These are phyloP conservation scores for Spermophilus dauricus DNA, from an alignment of 2,113 vertebrate species.

Conservation along the genomic window DNA sequence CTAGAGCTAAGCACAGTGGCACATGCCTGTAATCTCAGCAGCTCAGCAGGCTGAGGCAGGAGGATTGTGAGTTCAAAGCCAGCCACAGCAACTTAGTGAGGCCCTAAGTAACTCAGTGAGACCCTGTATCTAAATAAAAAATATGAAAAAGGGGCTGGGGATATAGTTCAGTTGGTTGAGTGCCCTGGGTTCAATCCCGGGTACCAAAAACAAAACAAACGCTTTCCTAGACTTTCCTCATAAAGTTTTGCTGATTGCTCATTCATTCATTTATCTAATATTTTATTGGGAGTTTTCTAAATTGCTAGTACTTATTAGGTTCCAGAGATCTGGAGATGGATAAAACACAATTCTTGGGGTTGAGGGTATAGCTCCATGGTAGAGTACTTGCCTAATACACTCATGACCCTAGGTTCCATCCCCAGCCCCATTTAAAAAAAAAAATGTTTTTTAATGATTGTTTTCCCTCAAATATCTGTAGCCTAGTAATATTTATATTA, in stretches of 20 bases:
- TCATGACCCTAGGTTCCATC: background rate
- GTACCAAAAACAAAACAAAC: too few species aligned
- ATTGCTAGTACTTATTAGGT: background rate
- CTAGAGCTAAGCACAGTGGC: background rate
- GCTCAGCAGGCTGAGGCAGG: too few species aligned
- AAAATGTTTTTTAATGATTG: background rate
- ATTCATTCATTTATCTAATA: slow-evolving; percentile 13
- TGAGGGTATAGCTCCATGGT: background rate
- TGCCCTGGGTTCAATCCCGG: too few species aligned
- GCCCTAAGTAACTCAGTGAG: too few species aligned
- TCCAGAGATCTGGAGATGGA: background rate
- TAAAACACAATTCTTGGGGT: background rate
- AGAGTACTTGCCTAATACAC: background rate
- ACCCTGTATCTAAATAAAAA: too few species aligned
- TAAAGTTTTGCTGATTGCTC: background rate
- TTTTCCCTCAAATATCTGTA: background rate
- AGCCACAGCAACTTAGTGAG: too few species aligned
- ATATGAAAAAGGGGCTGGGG: too few species aligned
- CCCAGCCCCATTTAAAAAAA: background rate
- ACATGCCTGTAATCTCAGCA: too few species aligned
- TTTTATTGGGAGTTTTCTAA: slow-evolving; percentile 15
- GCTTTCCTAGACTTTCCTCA: background rate
- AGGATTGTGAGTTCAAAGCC: too few species aligned
- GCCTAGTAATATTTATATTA: background rate
- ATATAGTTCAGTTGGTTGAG: too few species aligned